Evolutionary conservation across 2,113 vertebrate genomes (phyloP).

Genomic region (Megaleporinus macrocephalus): DNA sequence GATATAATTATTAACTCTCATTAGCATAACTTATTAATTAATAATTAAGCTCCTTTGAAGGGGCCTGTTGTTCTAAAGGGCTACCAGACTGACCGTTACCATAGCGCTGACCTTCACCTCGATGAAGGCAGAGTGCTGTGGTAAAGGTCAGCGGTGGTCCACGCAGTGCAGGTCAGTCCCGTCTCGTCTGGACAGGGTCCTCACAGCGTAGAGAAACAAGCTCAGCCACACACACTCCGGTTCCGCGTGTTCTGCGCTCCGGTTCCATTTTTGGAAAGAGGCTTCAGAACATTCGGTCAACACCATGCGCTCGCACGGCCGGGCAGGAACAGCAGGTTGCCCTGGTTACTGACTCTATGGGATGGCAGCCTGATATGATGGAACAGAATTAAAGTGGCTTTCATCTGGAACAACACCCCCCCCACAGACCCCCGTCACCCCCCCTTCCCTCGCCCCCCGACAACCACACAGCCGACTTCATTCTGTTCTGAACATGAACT

Average conservation of each 20-base stretch:
- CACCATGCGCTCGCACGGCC: slow-evolving; percentile 16
- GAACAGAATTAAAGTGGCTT: slow-evolving; percentile 59
- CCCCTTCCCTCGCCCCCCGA: slow-evolving; percentile 7
- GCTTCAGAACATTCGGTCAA: slow-evolving; percentile 46
- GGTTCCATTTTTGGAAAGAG: slow-evolving; percentile 39
- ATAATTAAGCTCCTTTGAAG: too few relatives aligned
- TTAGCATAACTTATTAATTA: too few relatives aligned
- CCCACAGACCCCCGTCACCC: background rate
- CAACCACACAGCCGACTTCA: slow-evolving; percentile 12
- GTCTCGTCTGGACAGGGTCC: too few relatives aligned
- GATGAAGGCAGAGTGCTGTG: too few relatives aligned
- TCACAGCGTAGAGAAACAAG: too few relatives aligned
- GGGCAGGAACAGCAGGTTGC: slow-evolving; percentile 43
- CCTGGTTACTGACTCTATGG: slow-evolving; percentile 57
- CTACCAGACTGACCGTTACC: too few relatives aligned
- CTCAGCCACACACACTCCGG: too few relatives aligned
- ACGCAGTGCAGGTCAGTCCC: too few relatives aligned
- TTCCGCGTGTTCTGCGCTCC: background rate
- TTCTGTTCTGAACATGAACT: background rate
- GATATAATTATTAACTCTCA: too few relatives aligned
- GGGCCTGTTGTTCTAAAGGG: too few relatives aligned
- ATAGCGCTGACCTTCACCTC: too few relatives aligned
- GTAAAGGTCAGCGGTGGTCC: too few relatives aligned
- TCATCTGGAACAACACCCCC: slow-evolving; percentile 47
- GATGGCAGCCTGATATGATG: slow-evolving; percentile 55